Evolutionary conservation across 1,140 invertebrate species (phyloP), one percentile per base, ranked within the genome.

Genomic region (Telenomus remus): DNA sequence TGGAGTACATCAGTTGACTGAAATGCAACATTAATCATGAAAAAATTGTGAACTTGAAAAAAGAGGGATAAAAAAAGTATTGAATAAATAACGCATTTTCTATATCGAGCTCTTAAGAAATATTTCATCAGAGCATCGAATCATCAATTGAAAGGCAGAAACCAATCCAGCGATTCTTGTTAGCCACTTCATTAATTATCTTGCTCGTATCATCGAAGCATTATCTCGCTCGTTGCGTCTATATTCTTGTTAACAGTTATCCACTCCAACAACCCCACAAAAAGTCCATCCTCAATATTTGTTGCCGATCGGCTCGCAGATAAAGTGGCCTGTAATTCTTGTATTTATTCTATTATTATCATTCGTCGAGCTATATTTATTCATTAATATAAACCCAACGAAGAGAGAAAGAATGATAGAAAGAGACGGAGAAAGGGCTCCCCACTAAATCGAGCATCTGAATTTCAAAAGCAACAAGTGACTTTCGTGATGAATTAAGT

Each of bases 401-500:
- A 4, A 9, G 35, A 27, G 19, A 27, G 19, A n/a, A n/a, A 27
- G 19, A 3, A 1, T 1, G 19, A 27, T 6, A 27, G 19, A 27
- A 6, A 27, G 2, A 27, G 19, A 1, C 2, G 19, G 19, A 1
- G 6, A 27, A 27, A 27, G 37, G 37, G n/a, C n/a, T 11, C 37
- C 19, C 61, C 54, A 44, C 8, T 64, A 39, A 13, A 48, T 35
- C 13, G 43, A 35, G 13, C 56, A 39, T 39, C 19, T 27, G 19
- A 27, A 27, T 73, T 60, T 65, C 34, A n/a, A 54, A 54, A 73
- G 63, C 61, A 73, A 73, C 61, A 73, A 73, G 70, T 66, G 61
- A 73, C 63, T 66, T 55, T 73, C 56, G 56, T 61, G 55, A 60
- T 60, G 55, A 73, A 73, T 73, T 65, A 65, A 65, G 55, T 65